phyloP scores from a whole-genome alignment of 2,113 vertebrate species.

The Himantopus leucocephalus region DNA sequence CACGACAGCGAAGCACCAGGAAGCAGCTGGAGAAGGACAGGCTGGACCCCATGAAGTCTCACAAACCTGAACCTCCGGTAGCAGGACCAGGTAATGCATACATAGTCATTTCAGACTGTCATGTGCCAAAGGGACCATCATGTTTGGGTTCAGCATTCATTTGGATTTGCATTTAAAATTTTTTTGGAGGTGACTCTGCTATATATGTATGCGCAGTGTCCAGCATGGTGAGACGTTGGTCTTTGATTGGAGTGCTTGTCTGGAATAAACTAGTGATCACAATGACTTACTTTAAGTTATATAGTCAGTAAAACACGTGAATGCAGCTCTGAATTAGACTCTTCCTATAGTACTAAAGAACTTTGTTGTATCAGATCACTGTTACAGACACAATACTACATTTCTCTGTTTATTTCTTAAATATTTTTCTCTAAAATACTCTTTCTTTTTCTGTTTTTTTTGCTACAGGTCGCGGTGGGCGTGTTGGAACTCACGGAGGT shows the following conservation, averaged over 20 bases:
- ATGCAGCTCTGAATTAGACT: neutral
- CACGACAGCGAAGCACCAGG: conserved; percentile 91
- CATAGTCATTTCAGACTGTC: neutral
- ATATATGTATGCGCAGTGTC: neutral
- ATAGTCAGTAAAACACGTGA: neutral
- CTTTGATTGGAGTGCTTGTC: neutral
- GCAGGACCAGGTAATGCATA: conserved; percentile 89
- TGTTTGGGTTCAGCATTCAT: neutral
- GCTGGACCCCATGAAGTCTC: conserved; percentile 91
- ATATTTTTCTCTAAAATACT: neutral
- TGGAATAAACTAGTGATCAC: neutral
- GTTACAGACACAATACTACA: neutral
- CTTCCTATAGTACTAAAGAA: neutral
- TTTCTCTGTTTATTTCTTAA: neutral
- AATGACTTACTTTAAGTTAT: neutral
- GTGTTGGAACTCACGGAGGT: conserved; percentile 93
- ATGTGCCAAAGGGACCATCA: neutral
- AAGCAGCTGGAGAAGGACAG: conserved; percentile 97
- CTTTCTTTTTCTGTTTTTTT: too few relatives aligned
- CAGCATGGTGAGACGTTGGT: neutral
- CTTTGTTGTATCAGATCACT: neutral
- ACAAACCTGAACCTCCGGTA: conserved; percentile 96
- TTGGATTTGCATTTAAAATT: neutral
- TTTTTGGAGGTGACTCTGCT: neutral
- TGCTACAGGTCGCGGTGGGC: conserved; percentile 87